Evolutionary conservation across 2,113 vertebrate species (phyloP).

Genomic region (Trichechus manatus): DNA sequence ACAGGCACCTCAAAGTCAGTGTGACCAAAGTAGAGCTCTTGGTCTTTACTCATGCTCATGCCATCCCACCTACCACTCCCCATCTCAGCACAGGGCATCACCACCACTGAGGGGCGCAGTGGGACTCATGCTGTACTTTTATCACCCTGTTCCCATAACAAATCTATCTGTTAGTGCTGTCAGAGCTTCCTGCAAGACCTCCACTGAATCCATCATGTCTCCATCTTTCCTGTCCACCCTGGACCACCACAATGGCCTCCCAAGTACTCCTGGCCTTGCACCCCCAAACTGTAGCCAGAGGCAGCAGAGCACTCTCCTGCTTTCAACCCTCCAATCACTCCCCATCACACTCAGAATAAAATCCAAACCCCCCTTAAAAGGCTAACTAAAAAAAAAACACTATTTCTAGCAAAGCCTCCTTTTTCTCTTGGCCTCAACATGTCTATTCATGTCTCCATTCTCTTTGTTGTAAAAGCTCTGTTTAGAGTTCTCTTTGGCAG

Average conservation of each 20-base stretch:
- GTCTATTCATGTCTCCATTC: not conserved
- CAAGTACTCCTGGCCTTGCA: not conserved
- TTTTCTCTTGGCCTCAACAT: not conserved
- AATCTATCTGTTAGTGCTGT: rapidly evolving
- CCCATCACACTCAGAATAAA: not conserved
- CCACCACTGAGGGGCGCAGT: not conserved
- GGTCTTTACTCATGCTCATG: not conserved
- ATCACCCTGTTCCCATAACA: not conserved
- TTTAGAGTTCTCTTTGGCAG: not conserved
- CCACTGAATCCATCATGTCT: not conserved
- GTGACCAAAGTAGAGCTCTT: not conserved
- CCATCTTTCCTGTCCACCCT: not conserved
- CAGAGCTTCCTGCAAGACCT: not conserved
- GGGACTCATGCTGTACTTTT: not conserved
- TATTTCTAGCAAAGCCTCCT: conserved; percentile 20
- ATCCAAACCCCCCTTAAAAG: no score
- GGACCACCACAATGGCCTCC: not conserved
- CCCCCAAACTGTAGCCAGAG: not conserved
- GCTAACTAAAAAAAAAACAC: not conserved
- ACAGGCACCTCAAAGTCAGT: not conserved
- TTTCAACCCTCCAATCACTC: no score
- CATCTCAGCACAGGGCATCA: not conserved
- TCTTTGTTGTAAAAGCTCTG: not conserved
- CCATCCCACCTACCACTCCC: not conserved
- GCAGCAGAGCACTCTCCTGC: not conserved